Base-by-base conservation (phyloP, 2,797 vertebrate genomes). In the Philypnodon macrostomus region DNA sequence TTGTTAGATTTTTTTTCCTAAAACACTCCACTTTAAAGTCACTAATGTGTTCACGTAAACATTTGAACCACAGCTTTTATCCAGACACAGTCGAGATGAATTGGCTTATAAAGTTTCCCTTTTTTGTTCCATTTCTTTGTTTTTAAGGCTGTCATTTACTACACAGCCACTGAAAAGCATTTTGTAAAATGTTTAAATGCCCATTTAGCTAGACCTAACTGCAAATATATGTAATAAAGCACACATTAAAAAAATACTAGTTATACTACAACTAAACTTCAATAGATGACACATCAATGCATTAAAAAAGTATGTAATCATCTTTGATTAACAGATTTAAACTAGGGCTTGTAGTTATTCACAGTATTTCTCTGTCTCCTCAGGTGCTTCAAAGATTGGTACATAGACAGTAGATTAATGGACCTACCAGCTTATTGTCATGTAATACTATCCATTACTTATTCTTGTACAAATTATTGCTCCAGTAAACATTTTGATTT, bases 321-420 rank as follows among this genome's bases (percentile, higher is more conserved):
- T 68, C 26, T 75, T 77, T 68, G 34, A 78, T 73, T 73, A 48
- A 63, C 74, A 80, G 44, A 50, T 73, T 69, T 77, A 53, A 86
- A 87, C 68, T 79, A 85, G 73, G 53, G 67, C 83, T 77, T 78
- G 72, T 74, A 83, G 75, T 63, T 84, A 81, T 88, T 90, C 88
- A 90, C 88, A 90, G 88, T 89, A 86, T 89, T 83, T 79, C 18
- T 81, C 75, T 86, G 84, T 81, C 73, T 82, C 67, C 38, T 65
- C 75, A 81, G 79, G 84, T 84, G 81, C 79, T 85, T 79, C 59
- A 70, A 57, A 75, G 53, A 67, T 15, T 44, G 41, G 16, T 30
- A 30, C 41, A 44, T 44, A 30, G 41, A 30, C 41, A 44, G 41
- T 30, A 44, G 41, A 44, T 44, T 31, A 44, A 18, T 18, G 41